These are phyloP conservation scores for Lycaena phlaeas DNA, from an alignment of 2,888 invertebrate species.

Conservation along the genomic window DNA sequence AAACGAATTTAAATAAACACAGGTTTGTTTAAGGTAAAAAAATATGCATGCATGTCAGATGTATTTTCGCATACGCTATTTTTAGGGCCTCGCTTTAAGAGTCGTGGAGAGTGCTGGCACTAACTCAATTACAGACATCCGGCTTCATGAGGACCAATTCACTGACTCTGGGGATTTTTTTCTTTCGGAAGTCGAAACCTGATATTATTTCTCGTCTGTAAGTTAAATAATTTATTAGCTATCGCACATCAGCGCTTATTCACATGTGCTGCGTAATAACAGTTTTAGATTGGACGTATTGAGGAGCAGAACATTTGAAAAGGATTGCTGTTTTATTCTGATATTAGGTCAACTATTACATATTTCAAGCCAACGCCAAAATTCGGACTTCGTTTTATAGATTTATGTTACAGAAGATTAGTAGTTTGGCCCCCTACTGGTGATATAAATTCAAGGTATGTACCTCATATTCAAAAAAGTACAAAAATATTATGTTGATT, in stretches of 20 bases:
- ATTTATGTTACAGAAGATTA: too few relatives aligned
- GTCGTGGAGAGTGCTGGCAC: slow-evolving; percentile 40
- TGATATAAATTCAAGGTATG: too few relatives aligned
- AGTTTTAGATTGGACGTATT: neutral
- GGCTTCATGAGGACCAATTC: slow-evolving; percentile 51
- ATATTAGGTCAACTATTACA: too few relatives aligned
- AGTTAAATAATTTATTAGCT: slow-evolving; percentile 14
- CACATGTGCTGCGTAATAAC: slow-evolving; percentile 2
- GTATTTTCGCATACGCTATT: slow-evolving; percentile 20
- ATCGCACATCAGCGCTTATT: slow-evolving; percentile 9
- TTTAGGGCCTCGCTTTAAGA: slow-evolving; percentile 30
- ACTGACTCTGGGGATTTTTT: slow-evolving; percentile 36
- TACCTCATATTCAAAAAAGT: too few relatives aligned
- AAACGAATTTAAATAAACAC: too few relatives aligned
- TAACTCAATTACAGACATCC: slow-evolving; percentile 62
- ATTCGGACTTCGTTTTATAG: too few relatives aligned
- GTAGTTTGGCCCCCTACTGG: too few relatives aligned
- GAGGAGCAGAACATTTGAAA: neutral
- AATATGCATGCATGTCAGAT: neutral
- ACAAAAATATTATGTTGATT: too few relatives aligned
- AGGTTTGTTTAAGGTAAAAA: too few relatives aligned
- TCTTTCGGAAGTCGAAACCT: slow-evolving; percentile 31
- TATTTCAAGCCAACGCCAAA: too few relatives aligned
- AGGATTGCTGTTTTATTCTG: too few relatives aligned
- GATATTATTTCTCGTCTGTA: slow-evolving; percentile 24